Base-by-base conservation (phyloP, 2,888 invertebrate genomes). In the Dryococelus australis region DNA sequence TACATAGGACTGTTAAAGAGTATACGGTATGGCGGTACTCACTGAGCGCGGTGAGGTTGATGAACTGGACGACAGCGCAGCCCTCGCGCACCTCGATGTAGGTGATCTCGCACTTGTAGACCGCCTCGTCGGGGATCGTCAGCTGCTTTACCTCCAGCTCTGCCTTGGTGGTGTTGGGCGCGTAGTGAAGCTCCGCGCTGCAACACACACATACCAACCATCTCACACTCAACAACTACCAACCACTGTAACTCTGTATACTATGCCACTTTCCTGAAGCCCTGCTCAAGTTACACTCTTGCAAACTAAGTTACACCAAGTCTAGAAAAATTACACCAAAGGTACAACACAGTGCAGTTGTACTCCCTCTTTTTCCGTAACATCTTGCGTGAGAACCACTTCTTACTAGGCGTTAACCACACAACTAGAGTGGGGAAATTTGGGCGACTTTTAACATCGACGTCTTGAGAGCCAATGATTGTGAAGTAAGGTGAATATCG, bases 41-140 rank as follows among this genome's bases (percentile, higher is more conserved):
- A 97, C 97, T 96, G 92, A 96, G 94, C 8, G 97, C 96, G 89
- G 95, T 95, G 90, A 97, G 95, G 91, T 96, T 96, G 89, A 97
- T 96, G 91, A 96, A 95, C 92, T 97, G 97, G 43, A 96, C 96
- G 16, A 96, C 96, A 91, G 96, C 96, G 92, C 97, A 97, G 91
- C 95, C 95, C 90, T 97, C 96, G 0, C 95, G 94, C 0, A 97
- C 96, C 91, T 96, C 96, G 35, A 96, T 93, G 92, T 97, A 97
- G 0, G 97, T 97, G 91, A 97, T 96, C 92, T 97, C 97, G 91
- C 97, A 97, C 90, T 96, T 96, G 93, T 96, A 97, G 85, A 96
- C 94, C 0, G 96, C 97, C 90, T 97, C 97, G 91, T 97, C 97
- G 86, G 95, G 94, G 3, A 96, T 93, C 90, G 95, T 94, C 24